Evolutionary conservation across 2,113 vertebrate genomes (phyloP), one percentile per base, ranked within the genome.

Genomic region (Cebus imitator): DNA sequence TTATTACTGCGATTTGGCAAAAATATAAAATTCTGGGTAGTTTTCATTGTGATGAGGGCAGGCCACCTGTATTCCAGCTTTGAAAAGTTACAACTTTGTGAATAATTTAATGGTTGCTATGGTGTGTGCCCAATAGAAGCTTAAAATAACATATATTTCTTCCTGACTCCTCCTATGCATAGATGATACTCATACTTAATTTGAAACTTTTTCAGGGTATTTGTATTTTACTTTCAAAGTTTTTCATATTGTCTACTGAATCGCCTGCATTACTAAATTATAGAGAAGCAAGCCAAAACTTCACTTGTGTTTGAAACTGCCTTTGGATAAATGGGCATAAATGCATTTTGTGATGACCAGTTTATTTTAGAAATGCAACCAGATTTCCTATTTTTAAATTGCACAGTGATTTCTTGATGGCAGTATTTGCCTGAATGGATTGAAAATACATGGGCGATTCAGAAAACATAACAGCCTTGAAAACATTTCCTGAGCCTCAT

Each of bases 101-200:
- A 97, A 93, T 92, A 96, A 98, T 68, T 97, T 75, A 91, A 43
- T 55, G 85, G 18, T 81, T 97, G 18, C 4, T 95, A 16, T 37
- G 86, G 4, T 95, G 40, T 87, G 50, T 72, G 91, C 57, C 76
- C 83, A 88, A 58, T 72, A 95, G 95, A 97, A 95, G 2, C 30
- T 95, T 90, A 35, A 75, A 40, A 75, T 7, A 2, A 96, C 79
- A 79, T 76, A 78, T 35, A 57, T 87, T 70, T 94, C 68, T 68
- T 40, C 66, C 48, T 76, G 40, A 91, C 86, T 97, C 80, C 95
- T 98, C 87, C 90, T 97, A 86, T 52, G 78, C 61, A 89, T 90
- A 97, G 79, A 98, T 90, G 57, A 97, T 14, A 88, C 4, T 97
- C 82, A 72, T 95, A 80, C 76, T 97, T 97, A 95, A 98, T 97